phyloP scores from a whole-genome alignment of 2,888 invertebrate genomes.

The Ochropleura plecta region DNA sequence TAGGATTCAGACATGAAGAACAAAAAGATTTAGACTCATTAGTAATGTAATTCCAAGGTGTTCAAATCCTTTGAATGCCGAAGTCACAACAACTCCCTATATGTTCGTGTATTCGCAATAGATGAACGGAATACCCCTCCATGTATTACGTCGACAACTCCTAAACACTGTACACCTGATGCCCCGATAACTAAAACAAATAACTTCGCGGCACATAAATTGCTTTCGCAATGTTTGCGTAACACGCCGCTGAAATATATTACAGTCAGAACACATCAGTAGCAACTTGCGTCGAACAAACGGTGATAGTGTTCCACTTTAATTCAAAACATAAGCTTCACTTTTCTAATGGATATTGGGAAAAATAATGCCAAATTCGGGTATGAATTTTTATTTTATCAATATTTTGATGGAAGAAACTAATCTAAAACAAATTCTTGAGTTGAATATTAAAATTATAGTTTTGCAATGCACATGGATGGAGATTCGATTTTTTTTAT shows the following conservation, averaged over 20 bases:
- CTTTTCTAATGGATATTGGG: conserved; percentile 33
- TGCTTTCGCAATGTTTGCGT: conserved; percentile 58
- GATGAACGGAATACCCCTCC: background rate
- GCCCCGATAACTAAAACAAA: conserved; percentile 56
- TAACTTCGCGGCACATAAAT: conserved; percentile 56
- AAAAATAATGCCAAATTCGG: conserved; percentile 28
- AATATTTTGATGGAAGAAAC: background rate
- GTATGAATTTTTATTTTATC: conserved; percentile 49
- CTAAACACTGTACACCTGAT: conserved; percentile 50
- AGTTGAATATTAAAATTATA: background rate
- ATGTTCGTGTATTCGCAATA: background rate
- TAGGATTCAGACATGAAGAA: background rate
- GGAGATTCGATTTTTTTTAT: background rate
- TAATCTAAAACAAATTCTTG: background rate
- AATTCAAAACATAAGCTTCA: conserved; percentile 19
- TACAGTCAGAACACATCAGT: conserved; percentile 35
- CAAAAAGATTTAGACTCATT: background rate
- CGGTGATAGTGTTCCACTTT: conserved; percentile 39
- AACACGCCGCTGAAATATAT: conserved; percentile 52
- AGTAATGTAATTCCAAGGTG: background rate
- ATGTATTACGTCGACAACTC: conserved; percentile 9
- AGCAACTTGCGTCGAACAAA: conserved; percentile 40
- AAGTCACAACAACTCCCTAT: background rate
- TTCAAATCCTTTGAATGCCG: background rate
- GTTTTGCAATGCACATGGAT: background rate